A percentile compares a stretch with the other conserved stretches of the same genome.
These are phyloP conservation scores for Ia io DNA, from an alignment of 2,113 vertebrate genomes.

Conservation along the genomic window DNA sequence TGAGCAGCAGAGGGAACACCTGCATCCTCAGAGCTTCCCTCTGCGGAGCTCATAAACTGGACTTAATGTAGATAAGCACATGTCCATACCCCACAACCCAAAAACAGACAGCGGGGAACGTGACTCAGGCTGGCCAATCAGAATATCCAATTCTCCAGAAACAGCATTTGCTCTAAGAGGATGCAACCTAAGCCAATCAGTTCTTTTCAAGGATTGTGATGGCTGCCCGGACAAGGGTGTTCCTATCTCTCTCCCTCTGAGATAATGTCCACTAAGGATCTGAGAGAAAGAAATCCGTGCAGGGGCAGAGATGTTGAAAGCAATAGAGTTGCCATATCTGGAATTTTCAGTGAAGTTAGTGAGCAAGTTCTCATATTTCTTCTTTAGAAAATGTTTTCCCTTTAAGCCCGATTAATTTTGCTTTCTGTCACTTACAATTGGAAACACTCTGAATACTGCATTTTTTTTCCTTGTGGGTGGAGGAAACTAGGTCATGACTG, in stretches of 20 bases:
- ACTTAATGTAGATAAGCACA: not conserved
- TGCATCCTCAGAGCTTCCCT: not conserved
- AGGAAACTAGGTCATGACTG: not conserved
- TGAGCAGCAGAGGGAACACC: not conserved
- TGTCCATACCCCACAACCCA: accelerated
- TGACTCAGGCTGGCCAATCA: not conserved
- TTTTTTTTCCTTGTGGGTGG: not conserved
- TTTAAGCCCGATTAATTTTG: not conserved
- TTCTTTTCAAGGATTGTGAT: not conserved
- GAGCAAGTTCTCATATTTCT: not conserved
- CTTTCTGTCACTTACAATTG: not conserved
- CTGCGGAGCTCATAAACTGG: not conserved
- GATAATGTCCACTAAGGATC: not conserved
- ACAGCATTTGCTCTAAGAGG: not conserved
- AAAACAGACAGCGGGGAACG: not conserved
- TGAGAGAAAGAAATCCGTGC: not conserved
- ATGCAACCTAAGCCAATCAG: not conserved
- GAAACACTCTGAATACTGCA: not conserved
- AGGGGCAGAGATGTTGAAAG: not conserved
- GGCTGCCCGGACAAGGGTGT: not conserved
- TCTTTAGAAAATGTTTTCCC: not conserved
- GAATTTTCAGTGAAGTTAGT: not conserved
- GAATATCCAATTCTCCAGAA: not conserved
- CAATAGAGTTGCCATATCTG: not conserved
- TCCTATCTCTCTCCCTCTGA: not conserved